Base-by-base conservation (phyloP, 2,113 vertebrate species). In the Thamnophis sirtalis region DNA sequence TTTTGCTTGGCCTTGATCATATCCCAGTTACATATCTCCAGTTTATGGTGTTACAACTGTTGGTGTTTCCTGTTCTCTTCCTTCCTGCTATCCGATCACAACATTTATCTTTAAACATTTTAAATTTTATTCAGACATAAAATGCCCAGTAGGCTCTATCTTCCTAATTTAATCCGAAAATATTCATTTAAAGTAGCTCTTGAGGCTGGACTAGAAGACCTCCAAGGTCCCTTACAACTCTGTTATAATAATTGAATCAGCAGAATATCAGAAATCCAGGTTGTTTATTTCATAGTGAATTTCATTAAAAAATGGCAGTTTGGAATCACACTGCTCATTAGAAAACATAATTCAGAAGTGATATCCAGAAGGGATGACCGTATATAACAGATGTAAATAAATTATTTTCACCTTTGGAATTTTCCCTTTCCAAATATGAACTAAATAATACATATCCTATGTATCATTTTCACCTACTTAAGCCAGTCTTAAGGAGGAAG, bases 21-120 rank as follows among this genome's bases (percentile, higher is more conserved):
- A 95, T 96, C 97, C 97, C 98, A 98, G 97, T 98, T 98, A 97
- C 96, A 90, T 97, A 97, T 98, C 97, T 98, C 98, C 97, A 98
- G 97, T 97, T 97, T 96, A 94, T 96, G 96, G 95, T 97, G 92
- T 95, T 97, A 97, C 80, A 96, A 96, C 97, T 97, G 96, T 97
- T 97, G 97, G 96, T 97, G 95, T 93, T 92, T 96, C 97, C 97
- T 95, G 95, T 97, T 97, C 96, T 94, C 97, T 97, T 97, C 97
- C 94, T 97, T 97, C 96, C 51, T 87, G 95, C 95, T 96, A 95
- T 94, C 91, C 92, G 90, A 97, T 96, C 96, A 97, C 93, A 92
- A 92, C 93, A 97, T 95, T 92, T 94, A 33, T 91, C 11, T 96
- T 38, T 93, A 96, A 94, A 93, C 93, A 92, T 94, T 95, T 94